These are phyloP conservation scores for Doris montereyensis DNA, from an alignment of 2,888 invertebrate species.

Conservation along the genomic window DNA sequence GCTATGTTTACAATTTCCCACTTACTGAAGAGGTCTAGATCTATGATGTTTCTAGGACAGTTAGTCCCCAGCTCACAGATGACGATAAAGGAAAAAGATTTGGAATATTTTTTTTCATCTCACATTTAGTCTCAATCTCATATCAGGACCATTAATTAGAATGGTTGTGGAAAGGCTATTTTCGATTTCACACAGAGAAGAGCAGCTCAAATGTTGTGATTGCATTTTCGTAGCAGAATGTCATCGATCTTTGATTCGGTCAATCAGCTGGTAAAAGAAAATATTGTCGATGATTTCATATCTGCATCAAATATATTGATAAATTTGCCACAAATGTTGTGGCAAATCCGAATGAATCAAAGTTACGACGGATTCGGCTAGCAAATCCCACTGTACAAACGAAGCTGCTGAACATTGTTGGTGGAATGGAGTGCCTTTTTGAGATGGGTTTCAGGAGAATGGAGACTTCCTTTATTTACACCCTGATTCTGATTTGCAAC, in stretches of 20 bases:
- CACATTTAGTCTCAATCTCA: too few species aligned
- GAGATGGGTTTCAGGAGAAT: conserved; percentile 77
- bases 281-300: conserved; percentile 52
- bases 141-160: too few species aligned
- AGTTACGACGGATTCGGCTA: conserved; percentile 69
- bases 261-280: conserved; percentile 56
- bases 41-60: too few species aligned
- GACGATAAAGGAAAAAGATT: too few species aligned
- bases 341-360: conserved; percentile 61
- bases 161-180: too few species aligned
- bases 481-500: conserved; percentile 53
- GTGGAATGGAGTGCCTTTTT: conserved; percentile 78
- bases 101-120: too few species aligned
- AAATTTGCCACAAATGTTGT: conserved; percentile 66
- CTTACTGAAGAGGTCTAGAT: too few species aligned
- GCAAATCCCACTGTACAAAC: conserved; percentile 73
- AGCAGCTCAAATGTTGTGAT: too few species aligned
- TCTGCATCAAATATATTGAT: conserved; percentile 60
- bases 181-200: too few species aligned
- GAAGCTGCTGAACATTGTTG: conserved; percentile 75
- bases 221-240: neutral
- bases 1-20: too few species aligned
- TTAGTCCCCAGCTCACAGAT: too few species aligned
- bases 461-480: conserved; percentile 63
- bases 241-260: conserved; percentile 33